Conservation (phyloP, 1,140 invertebrate species). For the Trissolcus basalis region DNA sequence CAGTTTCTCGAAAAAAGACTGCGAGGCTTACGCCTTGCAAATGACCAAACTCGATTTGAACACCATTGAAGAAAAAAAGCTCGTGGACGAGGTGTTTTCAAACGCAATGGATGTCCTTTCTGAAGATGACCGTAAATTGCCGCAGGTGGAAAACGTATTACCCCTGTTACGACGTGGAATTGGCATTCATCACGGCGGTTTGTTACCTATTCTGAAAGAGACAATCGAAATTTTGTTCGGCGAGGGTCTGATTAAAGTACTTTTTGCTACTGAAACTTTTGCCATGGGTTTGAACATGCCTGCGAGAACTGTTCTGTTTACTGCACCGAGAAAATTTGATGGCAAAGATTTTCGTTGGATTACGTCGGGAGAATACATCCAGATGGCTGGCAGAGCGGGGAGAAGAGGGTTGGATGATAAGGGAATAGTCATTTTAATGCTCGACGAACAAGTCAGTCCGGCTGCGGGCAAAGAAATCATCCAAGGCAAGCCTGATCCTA, state of each 20-base stretch:
- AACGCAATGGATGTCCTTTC: conserved; percentile 98
- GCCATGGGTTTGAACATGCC: conserved; percentile 99
- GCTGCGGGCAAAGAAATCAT: conserved; percentile 89
- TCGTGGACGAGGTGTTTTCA: conserved; percentile 97
- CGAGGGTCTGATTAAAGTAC: conserved; percentile 96
- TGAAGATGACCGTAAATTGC: conserved; percentile 95
- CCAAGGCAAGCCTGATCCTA: conserved; percentile 94
- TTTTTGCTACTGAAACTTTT: conserved; percentile 99
- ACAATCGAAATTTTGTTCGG: conserved; percentile 99
- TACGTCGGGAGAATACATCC: conserved; percentile 99
- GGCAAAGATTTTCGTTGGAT: conserved; percentile 96
- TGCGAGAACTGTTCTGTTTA: conserved; percentile 98
- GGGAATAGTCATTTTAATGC: conserved; percentile 99
- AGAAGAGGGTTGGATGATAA: conserved; percentile 97
- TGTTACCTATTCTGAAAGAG: conserved; percentile 98
- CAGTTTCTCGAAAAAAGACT: conserved; percentile 99
- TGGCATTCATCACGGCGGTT: conserved; percentile 98
- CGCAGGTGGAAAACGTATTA: conserved; percentile 96
- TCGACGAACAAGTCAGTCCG: conserved; percentile 97
- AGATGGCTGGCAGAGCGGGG: conserved; percentile 72
- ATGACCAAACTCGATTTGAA: conserved; percentile 99
- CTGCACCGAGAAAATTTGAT: conserved; percentile 96
- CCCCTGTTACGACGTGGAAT: conserved; percentile 96
- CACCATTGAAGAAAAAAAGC: conserved; percentile 92
- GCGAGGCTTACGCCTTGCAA: conserved; percentile 96